Evolutionary conservation across 1,140 invertebrate species (phyloP), one percentile per base, ranked within the genome.

Genomic region (Halictus rubicundus): DNA sequence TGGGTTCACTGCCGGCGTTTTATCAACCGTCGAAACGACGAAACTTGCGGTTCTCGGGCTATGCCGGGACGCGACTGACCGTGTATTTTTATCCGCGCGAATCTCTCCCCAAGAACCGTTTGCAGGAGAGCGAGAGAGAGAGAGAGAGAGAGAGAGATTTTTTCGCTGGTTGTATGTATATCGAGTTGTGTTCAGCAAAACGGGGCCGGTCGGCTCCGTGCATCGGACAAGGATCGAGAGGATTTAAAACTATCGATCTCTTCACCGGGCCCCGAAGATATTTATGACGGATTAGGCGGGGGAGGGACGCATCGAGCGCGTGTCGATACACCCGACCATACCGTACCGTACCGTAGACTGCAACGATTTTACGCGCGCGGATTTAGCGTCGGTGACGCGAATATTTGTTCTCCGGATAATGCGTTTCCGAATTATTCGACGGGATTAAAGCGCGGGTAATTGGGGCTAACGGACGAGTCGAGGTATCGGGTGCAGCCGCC

Each of bases 361-460:
- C 19, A 3, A 5, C 14, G 70, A 71, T 78, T 78, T 72, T 64
- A 57, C 60, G 59, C 68, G 59, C 68, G 23, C 42, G 80, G 69
- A 68, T 80, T 75, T 80, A 46, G 9, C 19, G 16, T 12, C 39
- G 49, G 49, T 49, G 65, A 64, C 57, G 60, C 77, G 66, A 60
- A 70, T 65, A 70, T 75, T 81, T 81, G 52, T 72, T 25, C 46
- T 32, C 23, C 23, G 75, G 46, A 82, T 84, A 84, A 84, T 73
- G 68, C 76, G 70, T 84, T 77, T 70, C 59, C 52, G 74, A 78
- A 82, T 79, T 84, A 84, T 78, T 54, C 65, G 65, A 42, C 54
- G 3, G 66, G 75, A 79, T 82, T 79, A 74, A 82, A 84, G 68
- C 46, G 52, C 23, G 37, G 52, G 39, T 66, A 80, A 80, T 80